A percentile compares a stretch with the other conserved stretches of the same genome.
Evolutionary conservation across 2,888 invertebrate genomes (phyloP).

Genomic region (Beris morrisii): DNA sequence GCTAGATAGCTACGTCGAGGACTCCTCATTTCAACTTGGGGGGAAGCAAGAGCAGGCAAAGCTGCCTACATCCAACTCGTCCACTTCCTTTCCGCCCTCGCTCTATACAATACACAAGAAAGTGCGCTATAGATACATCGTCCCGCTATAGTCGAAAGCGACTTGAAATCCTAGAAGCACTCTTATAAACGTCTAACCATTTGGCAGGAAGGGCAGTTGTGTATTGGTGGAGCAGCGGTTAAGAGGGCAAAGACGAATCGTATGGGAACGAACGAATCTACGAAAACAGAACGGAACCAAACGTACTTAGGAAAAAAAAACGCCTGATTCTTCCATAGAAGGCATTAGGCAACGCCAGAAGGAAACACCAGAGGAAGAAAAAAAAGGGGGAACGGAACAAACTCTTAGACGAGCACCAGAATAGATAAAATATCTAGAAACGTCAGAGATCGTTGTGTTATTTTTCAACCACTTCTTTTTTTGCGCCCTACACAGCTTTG

Average conservation of each 20-base stretch:
- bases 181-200: constrained; percentile 20
- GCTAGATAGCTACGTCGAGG: constrained; percentile 9
- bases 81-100: too few relatives aligned
- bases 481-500: background rate
- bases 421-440: constrained; percentile 29
- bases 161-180: constrained; percentile 30
- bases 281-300: constrained; percentile 22
- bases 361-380: background rate
- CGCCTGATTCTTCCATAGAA: background rate
- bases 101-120: too few relatives aligned
- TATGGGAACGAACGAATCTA: too few relatives aligned
- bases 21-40: constrained; percentile 4
- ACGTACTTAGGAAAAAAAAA: constrained; percentile 8
- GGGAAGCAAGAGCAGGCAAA: background rate
- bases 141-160: background rate
- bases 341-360: constrained; percentile 7
- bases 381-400: background rate
- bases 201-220: background rate
- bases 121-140: too few relatives aligned
- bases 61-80: too few relatives aligned
- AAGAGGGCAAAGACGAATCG: constrained; percentile 20
- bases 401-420: constrained; percentile 16
- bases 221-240: constrained; percentile 2
- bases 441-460: constrained; percentile 22
- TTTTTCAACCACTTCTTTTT: constrained; percentile 6